These are phyloP conservation scores for Toxostoma redivivum DNA, from an alignment of 2,113 vertebrate genomes.

Conservation along the genomic window DNA sequence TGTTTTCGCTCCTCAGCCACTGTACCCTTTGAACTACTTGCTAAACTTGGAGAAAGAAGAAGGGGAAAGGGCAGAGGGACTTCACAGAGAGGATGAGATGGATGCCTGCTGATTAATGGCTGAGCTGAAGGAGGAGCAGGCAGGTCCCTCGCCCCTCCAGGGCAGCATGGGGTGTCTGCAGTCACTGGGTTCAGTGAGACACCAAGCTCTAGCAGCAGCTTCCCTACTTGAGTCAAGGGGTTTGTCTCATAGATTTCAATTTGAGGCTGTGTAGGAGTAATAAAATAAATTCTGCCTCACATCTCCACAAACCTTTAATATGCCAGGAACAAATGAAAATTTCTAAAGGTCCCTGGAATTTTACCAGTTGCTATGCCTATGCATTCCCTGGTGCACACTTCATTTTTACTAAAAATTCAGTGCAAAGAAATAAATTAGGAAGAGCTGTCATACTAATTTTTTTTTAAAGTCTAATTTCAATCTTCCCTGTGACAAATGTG, in stretches of 20 bases:
- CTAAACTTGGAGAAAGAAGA: background rate
- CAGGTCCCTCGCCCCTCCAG: background rate
- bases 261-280: background rate
- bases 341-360: background rate
- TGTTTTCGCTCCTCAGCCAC: conserved; percentile 24
- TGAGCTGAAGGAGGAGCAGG: background rate
- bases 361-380: background rate
- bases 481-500: background rate
- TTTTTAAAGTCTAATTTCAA: background rate
- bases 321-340: background rate
- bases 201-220: background rate
- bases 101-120: background rate
- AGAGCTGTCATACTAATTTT: background rate
- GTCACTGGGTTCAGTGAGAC: background rate
- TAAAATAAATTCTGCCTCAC: background rate
- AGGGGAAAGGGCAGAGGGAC: background rate
- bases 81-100: background rate
- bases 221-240: background rate
- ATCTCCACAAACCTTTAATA: background rate
- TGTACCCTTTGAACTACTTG: conserved; percentile 11
- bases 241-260: background rate
- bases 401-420: background rate
- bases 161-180: background rate
- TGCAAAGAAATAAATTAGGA: background rate
- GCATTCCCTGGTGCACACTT: background rate